Conservation (phyloP, 2,888 invertebrate species). For the Oegoconia quadripuncta region DNA sequence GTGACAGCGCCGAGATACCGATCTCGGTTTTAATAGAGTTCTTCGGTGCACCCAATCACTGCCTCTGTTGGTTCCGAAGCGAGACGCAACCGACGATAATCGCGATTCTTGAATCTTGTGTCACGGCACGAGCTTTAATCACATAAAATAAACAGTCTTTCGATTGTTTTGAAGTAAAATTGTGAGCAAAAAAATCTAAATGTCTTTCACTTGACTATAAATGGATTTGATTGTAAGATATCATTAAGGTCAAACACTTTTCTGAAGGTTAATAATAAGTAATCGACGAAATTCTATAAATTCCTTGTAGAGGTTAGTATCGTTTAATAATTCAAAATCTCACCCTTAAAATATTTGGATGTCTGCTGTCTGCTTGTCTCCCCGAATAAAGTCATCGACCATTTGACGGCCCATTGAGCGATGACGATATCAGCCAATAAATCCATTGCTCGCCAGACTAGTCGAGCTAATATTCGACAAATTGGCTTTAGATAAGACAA, state of each 20-base stretch:
- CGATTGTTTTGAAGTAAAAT: neutral
- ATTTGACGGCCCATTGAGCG: slow-evolving; percentile 16
- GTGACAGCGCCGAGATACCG: slow-evolving; percentile 61
- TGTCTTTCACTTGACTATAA: neutral
- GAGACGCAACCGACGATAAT: slow-evolving; percentile 10
- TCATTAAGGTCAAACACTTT: too few relatives aligned
- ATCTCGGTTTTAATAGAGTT: slow-evolving; percentile 66
- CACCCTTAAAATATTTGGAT: slow-evolving; percentile 18
- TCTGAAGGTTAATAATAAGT: too few relatives aligned
- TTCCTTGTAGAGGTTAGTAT: slow-evolving; percentile 4
- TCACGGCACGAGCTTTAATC: neutral
- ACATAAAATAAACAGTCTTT: neutral
- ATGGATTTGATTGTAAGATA: neutral
- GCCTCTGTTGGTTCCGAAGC: slow-evolving; percentile 27
- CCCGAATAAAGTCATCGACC: slow-evolving; percentile 22
- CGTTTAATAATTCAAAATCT: slow-evolving; percentile 11
- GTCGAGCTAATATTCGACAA: slow-evolving; percentile 40
- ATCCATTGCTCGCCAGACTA: slow-evolving; percentile 29
- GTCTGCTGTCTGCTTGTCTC: slow-evolving; percentile 13
- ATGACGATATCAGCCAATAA: slow-evolving; percentile 24
- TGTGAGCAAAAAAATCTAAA: neutral
- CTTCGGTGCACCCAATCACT: slow-evolving; percentile 63
- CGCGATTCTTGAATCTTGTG: slow-evolving; percentile 1
- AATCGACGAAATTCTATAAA: too few relatives aligned
- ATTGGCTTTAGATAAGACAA: slow-evolving; percentile 39